Evolutionary conservation across 2,888 invertebrate species (phyloP).

Genomic region (Sesamia inferens): DNA sequence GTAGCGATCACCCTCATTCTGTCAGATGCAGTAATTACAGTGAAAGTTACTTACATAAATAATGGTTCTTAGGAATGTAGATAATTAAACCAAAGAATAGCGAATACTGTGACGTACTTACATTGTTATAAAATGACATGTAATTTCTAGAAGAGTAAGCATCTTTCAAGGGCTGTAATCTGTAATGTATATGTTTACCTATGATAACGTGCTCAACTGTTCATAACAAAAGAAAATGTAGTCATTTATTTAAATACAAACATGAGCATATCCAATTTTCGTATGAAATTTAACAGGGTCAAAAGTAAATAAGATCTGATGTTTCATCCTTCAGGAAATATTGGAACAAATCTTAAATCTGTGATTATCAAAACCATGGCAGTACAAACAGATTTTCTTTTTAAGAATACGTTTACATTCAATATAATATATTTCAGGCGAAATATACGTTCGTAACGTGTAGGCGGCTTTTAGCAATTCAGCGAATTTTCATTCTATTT

Average conservation of each 20-base stretch:
- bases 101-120: constrained; percentile 9
- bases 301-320: background rate
- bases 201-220: constrained; percentile 27
- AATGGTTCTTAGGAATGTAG: constrained; percentile 6
- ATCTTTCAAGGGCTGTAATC: constrained; percentile 41
- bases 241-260: constrained; percentile 17
- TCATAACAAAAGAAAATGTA: constrained; percentile 16
- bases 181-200: constrained; percentile 25
- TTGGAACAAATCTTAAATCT: constrained; percentile 11
- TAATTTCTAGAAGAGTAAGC: constrained; percentile 26
- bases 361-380: constrained; percentile 32
- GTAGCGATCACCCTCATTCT: constrained; percentile 5
- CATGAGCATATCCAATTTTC: constrained; percentile 1
- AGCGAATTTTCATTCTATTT: constrained; percentile 60
- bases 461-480: constrained; percentile 52
- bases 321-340: constrained; percentile 9
- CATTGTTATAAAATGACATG: constrained; percentile 15
- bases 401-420: constrained; percentile 53
- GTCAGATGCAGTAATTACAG: constrained; percentile 22
- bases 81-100: constrained; percentile 14
- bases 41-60: constrained; percentile 16
- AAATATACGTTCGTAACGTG: constrained; percentile 45
- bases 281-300: background rate
- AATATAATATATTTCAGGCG: constrained; percentile 53
- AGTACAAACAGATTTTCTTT: constrained; percentile 48